phyloP scores from a whole-genome alignment of 2,797 vertebrate genomes.

The Gallinago nigripennis region DNA sequence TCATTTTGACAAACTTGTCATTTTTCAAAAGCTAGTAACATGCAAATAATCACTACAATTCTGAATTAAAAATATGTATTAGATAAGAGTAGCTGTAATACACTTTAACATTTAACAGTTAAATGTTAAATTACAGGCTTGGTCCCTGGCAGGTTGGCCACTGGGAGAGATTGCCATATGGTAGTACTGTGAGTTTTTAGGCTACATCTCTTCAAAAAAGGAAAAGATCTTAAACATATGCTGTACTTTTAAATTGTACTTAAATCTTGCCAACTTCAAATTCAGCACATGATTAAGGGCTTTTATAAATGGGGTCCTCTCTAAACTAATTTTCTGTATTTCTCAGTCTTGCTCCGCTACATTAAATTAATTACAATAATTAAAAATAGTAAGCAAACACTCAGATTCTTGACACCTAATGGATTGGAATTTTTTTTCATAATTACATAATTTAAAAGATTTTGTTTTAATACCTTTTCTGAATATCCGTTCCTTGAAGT shows the following conservation, averaged over 20 bases:
- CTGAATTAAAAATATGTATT: background rate
- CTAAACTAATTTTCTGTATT: background rate
- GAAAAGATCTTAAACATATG: background rate
- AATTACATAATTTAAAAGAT: background rate
- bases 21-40: background rate
- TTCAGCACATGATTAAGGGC: background rate
- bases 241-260: background rate
- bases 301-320: background rate
- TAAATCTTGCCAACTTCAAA: background rate
- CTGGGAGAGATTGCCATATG: background rate
- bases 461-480: conserved; percentile 62
- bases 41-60: background rate
- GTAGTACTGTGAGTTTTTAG: background rate
- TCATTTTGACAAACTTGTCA: background rate
- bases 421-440: background rate
- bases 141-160: background rate
- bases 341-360: background rate
- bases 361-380: background rate
- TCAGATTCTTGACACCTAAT: background rate
- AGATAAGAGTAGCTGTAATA: background rate
- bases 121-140: background rate
- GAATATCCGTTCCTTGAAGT: background rate
- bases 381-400: background rate
- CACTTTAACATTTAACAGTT: background rate
- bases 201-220: background rate